Base-by-base conservation (phyloP, 2,113 vertebrate species). In the Meleagris gallopavo region DNA sequence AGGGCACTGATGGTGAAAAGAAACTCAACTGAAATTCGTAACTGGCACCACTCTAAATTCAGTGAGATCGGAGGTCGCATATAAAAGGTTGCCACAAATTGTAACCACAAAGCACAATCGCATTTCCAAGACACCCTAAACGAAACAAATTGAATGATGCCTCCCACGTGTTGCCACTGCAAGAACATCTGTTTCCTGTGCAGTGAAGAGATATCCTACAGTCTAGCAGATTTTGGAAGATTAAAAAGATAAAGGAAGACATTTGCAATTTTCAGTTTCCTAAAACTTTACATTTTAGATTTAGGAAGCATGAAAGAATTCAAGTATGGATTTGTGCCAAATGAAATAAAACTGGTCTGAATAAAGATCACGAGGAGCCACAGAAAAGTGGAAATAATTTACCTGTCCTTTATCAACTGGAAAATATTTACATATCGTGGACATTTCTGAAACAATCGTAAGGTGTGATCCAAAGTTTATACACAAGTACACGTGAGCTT, bases 171-270 rank as follows among this genome's bases (percentile, higher is more conserved):
- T 80, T 72, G 64, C 69, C 48, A 11, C 60, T 83, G 73, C 25
- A 73, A 57, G 19, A 86, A 86, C 76, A 88, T 94, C 89, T 83
- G 87, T 76, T 95, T 95, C 69, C 58, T 24, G 61, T 90, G 87
- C 48, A 88, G 45, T 2, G 17, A 50, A 60, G 76, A 92, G 73
- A 86, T 80, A 90, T n/a, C 72, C 72, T 27, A 50, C 13, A 8
- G 72, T 83, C 74, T 36, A 45, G 83, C 52, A 43, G 36, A 58
- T 17, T 17, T 73, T 20, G 87, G 67, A 70, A 67, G 72, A 69
- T 90, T 57, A 80, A 80, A 34, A 73, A 54, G 76, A 32, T 83
- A 88, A 90, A 50, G 69, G 72, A 72, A 94, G 86, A 80, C 80
- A 69, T 60, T 90, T 69, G 73, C 34, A 64, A 86, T 77, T 77